Base-by-base conservation (phyloP, 2,113 vertebrate genomes). In the Leptodactylus fuscus region DNA sequence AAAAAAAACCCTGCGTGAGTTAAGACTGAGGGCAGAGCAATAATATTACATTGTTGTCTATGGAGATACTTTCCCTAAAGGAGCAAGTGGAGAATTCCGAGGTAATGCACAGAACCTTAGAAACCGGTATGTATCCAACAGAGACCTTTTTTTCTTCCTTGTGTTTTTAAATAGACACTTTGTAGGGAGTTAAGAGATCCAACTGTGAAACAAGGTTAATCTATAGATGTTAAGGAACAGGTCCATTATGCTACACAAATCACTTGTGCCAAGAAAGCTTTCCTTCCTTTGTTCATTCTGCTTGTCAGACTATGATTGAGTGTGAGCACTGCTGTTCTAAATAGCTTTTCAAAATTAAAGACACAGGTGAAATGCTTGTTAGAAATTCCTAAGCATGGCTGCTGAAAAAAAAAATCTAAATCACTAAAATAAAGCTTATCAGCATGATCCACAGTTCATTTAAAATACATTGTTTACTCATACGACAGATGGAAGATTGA, bases 271-370 rank as follows among this genome's bases (percentile, higher is more conserved):
- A 74, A 83, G 81, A 83, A 83, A 60, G 46, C 81, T 73, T 83
- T 83, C 70, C 81, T 75, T 83, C 69, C 70, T 83, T 83, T 83
- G 81, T 83, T 83, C 81, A 74, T 83, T 83, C 32, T 20, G 36
- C 49, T 22, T 83, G 81, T 83, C 81, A 83, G 70, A 53, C 81
- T 55, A 55, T 75, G 70, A 74, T 83, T 74, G 70, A 83, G 81
- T 83, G 81, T 41, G 24, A 83, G 62, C 48, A 83, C 81, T 83
- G 81, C 81, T 83, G 69, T 83, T 83, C 51, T 58, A 83, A 83
- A 83, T 75, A 73, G 81, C 70, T 74, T 83, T 83, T 83, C 69
- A 83, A 83, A 83, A 83, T 75, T 74, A 83, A 83, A 83, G 81
- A 73, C 48, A 58, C 49, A 62, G 69, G 70, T 83, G 74, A 44